phyloP scores from a whole-genome alignment of 2,888 invertebrate genomes.

The Esperia sulphurella region DNA sequence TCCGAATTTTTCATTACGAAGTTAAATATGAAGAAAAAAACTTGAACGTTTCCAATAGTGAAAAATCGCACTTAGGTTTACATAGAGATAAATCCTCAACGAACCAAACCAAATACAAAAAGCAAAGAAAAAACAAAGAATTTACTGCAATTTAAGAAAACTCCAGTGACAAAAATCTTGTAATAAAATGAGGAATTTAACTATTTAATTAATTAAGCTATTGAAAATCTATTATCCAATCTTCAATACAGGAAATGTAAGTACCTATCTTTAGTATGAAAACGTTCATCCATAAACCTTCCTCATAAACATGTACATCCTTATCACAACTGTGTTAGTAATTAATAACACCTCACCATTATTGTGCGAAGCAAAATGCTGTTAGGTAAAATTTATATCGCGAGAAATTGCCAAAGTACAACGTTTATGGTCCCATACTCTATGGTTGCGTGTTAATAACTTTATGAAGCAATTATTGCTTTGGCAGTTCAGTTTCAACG shows the following conservation, averaged over 20 bases:
- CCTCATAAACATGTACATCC: conserved; percentile 1
- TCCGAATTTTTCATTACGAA: no score
- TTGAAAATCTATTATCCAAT: no score
- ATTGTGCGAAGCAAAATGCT: conserved; percentile 3
- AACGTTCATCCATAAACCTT: background rate
- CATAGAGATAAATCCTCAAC: no score
- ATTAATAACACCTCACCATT: conserved; percentile 3
- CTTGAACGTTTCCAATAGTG: no score
- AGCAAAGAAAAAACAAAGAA: no score
- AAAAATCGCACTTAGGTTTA: no score
- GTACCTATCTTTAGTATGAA: background rate
- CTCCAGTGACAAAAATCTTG: background rate
- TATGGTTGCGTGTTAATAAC: conserved; percentile 8
- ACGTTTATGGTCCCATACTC: conserved; percentile 3
- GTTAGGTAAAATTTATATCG: conserved; percentile 4
- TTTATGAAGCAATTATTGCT: conserved; percentile 1
- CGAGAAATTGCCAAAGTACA: conserved; percentile 5
- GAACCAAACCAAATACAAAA: no score
- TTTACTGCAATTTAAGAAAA: no score
- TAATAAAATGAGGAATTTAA: background rate
- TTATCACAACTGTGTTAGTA: background rate
- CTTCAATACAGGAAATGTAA: no score
- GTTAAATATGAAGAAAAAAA: no score
- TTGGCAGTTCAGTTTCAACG: background rate
- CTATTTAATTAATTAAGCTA: no score